Evolutionary conservation across 2,113 vertebrate species (phyloP).

Genomic region (Cyprinodon variegatus): DNA sequence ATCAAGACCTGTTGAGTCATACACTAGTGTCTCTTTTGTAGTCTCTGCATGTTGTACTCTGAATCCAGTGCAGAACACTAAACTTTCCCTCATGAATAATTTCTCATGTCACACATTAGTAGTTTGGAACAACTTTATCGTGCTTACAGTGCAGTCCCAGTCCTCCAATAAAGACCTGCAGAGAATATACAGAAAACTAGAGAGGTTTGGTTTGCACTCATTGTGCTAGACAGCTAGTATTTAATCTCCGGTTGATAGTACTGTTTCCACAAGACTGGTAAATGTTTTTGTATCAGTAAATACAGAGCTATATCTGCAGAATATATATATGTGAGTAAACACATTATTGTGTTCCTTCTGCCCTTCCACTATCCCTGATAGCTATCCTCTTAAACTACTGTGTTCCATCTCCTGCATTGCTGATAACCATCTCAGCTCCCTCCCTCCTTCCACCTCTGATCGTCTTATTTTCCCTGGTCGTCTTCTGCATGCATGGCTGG

Average conservation of each 20-base stretch:
- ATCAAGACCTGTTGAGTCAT: no score
- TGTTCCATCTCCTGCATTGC: slow-evolving; percentile 1
- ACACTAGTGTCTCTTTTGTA: neutral
- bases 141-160: slow-evolving; percentile 37
- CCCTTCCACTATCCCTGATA: neutral
- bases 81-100: slow-evolving; percentile 32
- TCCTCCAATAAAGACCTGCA: slow-evolving; percentile 16
- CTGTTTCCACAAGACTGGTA: no score
- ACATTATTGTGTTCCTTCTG: neutral
- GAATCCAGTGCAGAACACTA: slow-evolving; percentile 23
- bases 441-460: neutral
- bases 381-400: neutral
- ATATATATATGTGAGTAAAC: neutral
- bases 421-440: slow-evolving; percentile 11
- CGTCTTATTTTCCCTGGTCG: neutral
- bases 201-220: slow-evolving; percentile 3
- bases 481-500: slow-evolving; percentile 12
- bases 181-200: neutral
- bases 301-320: neutral
- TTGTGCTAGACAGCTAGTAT: slow-evolving; percentile 24
- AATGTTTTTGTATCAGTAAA: no score
- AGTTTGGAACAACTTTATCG: slow-evolving; percentile 55
- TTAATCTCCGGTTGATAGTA: neutral
- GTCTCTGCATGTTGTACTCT: neutral
- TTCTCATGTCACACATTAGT: slow-evolving; percentile 36